Conservation (phyloP, 2,888 invertebrate species). For the Dynastes hyllus region DNA sequence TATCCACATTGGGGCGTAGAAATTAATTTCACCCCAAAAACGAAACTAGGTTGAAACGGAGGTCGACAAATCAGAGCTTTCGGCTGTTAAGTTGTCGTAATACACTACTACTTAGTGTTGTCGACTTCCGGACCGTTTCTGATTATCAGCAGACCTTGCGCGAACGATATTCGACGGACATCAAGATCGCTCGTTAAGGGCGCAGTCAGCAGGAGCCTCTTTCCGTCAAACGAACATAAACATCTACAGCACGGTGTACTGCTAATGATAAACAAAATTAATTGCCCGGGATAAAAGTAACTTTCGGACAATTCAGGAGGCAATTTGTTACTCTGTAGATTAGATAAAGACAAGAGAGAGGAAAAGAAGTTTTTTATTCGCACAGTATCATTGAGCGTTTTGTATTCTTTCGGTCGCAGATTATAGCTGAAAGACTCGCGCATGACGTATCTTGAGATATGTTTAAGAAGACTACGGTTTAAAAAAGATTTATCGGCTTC, state of each 20-base stretch:
- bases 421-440: background rate
- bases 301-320: conserved; percentile 22
- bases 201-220: background rate
- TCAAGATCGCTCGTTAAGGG: conserved; percentile 4
- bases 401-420: conserved; percentile 6
- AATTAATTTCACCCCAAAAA: conserved; percentile 20
- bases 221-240: conserved; percentile 23
- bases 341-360: conserved; percentile 7
- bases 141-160: conserved; percentile 12
- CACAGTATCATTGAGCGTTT: conserved; percentile 12
- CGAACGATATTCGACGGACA: conserved; percentile 7
- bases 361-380: background rate
- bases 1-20: conserved; percentile 12
- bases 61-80: conserved; percentile 1
- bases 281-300: conserved; percentile 23
- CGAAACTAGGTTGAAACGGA: conserved; percentile 10
- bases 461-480: background rate
- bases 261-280: conserved; percentile 42
- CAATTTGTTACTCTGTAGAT: conserved; percentile 26
- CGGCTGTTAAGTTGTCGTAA: background rate
- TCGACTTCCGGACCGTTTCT: conserved; percentile 10
- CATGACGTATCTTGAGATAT: background rate
- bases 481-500: too few species aligned
- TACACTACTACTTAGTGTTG: conserved; percentile 14
- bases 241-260: background rate